A percentile compares a stretch with the other conserved stretches of the same genome.
phyloP scores from a whole-genome alignment of 2,113 vertebrate species.

The Neodontobutis hainanensis region DNA sequence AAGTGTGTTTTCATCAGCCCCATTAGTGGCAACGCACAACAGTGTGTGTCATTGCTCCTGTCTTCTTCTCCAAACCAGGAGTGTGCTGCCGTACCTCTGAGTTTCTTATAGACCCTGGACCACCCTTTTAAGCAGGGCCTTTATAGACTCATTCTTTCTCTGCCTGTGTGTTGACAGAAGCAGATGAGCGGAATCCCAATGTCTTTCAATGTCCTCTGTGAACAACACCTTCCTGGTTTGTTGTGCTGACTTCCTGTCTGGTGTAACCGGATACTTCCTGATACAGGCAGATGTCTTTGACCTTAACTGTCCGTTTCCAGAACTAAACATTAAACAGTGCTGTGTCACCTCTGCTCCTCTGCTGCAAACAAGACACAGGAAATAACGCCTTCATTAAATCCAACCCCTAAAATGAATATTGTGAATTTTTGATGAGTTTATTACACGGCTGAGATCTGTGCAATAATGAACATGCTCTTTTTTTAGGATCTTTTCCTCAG shows the following conservation, averaged over 20 bases:
- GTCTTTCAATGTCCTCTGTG: slow-evolving; percentile 51
- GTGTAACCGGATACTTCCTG: slow-evolving; percentile 68
- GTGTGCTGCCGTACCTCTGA: no score
- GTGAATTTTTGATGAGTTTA: slow-evolving; percentile 64
- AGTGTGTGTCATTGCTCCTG: no score
- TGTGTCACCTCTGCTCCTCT: slow-evolving; percentile 42
- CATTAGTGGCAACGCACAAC: not conserved
- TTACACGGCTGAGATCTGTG: slow-evolving; percentile 50
- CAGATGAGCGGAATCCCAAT: slow-evolving; percentile 10
- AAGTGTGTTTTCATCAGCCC: no score
- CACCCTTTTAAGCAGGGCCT: not conserved
- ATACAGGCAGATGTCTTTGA: slow-evolving; percentile 73
- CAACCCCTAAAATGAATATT: slow-evolving; percentile 47
- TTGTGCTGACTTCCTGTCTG: slow-evolving; percentile 61
- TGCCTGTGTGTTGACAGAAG: slow-evolving; percentile 37
- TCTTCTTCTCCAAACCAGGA: no score
- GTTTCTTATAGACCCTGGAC: no score
- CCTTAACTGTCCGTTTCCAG: slow-evolving; percentile 38
- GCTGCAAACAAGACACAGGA: slow-evolving; percentile 16
- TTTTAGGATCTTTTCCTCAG: slow-evolving; percentile 50
- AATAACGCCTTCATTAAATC: slow-evolving; percentile 24
- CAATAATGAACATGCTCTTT: slow-evolving; percentile 54
- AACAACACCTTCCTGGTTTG: slow-evolving; percentile 70
- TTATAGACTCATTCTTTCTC: slow-evolving; percentile 14
- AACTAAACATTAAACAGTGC: slow-evolving; percentile 42